Conservation (phyloP, 1,140 invertebrate genomes). For the Ctenoplectra terminalis region DNA sequence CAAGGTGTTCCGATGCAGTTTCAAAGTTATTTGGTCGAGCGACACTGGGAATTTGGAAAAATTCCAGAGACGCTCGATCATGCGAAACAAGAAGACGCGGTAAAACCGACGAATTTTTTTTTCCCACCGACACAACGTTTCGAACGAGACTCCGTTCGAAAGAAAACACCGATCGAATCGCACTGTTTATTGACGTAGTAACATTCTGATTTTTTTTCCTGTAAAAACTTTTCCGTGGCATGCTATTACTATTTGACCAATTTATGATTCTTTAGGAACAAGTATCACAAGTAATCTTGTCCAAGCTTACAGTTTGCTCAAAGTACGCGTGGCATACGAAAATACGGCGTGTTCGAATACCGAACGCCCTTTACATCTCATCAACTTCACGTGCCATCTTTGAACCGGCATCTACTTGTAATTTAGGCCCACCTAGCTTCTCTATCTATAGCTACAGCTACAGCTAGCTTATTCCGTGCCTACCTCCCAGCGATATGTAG, state of each 20-base stretch:
- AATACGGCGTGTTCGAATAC: no score
- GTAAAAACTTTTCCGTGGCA: no score
- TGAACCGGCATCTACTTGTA: not conserved
- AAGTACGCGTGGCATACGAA: no score
- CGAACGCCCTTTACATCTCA: no score
- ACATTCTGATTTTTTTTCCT: no score
- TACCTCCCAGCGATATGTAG: slow-evolving; percentile 8
- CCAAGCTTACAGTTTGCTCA: no score
- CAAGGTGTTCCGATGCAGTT: slow-evolving; percentile 34
- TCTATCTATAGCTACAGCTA: not conserved
- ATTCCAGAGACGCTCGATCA: slow-evolving; percentile 20
- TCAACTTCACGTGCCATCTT: no score
- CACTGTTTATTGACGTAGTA: no score
- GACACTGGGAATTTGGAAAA: slow-evolving; percentile 27
- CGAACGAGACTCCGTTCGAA: not conserved
- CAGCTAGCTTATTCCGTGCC: not conserved
- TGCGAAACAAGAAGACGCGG: not conserved
- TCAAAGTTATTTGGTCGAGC: not conserved
- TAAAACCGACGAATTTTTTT: not conserved
- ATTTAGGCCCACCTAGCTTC: not conserved
- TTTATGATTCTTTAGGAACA: no score
- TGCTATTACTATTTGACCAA: no score
- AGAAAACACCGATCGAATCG: no score
- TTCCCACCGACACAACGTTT: not conserved
- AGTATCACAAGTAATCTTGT: no score